Conservation (phyloP, 2,888 invertebrate genomes). For the Sphinx pinastri region DNA sequence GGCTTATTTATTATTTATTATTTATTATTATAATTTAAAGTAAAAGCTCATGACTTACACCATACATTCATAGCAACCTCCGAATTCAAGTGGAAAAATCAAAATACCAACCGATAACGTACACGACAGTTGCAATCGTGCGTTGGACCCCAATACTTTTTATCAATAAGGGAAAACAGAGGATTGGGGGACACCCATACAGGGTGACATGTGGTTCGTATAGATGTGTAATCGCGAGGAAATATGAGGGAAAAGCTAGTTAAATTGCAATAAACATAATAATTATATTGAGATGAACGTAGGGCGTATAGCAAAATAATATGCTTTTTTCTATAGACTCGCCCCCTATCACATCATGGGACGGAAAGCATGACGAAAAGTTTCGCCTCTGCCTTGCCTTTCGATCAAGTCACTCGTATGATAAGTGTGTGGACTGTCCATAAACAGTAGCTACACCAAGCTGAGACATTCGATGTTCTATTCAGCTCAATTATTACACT, state of each 20-base stretch:
- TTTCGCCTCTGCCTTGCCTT: no score
- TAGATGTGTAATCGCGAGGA: not conserved
- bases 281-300: not conserved
- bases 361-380: no score
- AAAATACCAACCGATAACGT: constrained; percentile 62
- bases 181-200: constrained; percentile 41
- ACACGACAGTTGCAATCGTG: constrained; percentile 65
- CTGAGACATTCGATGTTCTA: no score
- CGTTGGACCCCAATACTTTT: constrained; percentile 54
- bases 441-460: no score
- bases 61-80: constrained; percentile 39
- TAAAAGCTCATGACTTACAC: constrained; percentile 32
- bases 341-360: no score
- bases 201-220: constrained; percentile 44
- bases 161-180: constrained; percentile 57
- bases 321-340: no score
- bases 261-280: not conserved
- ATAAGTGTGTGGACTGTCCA: no score
- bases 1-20: no score
- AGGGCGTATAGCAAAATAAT: not conserved
- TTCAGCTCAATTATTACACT: no score
- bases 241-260: constrained; percentile 21
- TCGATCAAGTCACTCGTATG: no score
- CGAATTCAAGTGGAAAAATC: constrained; percentile 63
- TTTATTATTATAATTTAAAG: no score